Conservation (phyloP, 2,113 vertebrate species). For the Chionomys nivalis region DNA sequence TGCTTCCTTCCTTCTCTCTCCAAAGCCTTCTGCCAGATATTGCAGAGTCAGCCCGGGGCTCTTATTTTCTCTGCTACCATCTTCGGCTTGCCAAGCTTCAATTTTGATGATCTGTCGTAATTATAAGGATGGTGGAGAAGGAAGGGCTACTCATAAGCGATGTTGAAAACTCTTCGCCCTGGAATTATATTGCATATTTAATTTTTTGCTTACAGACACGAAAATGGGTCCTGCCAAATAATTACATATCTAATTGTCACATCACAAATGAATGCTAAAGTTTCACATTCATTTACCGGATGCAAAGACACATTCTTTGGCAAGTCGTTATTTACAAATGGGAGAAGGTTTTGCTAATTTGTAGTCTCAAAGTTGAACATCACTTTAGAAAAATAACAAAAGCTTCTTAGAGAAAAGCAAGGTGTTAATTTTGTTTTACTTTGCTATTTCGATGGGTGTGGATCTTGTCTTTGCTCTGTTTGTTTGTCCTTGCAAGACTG, state of each 20-base stretch:
- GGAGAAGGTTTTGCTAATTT: conserved; percentile 9
- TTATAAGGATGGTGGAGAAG: not conserved
- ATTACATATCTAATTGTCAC: conserved; percentile 4
- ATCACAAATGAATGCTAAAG: not conserved
- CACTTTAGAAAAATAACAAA: not conserved
- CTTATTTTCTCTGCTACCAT: not conserved
- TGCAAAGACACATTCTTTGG: not conserved
- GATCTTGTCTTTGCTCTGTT: not conserved
- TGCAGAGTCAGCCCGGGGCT: not conserved
- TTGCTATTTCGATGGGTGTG: not conserved
- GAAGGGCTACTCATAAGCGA: not conserved
- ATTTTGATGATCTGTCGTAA: conserved; percentile 28
- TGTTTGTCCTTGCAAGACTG: not conserved
- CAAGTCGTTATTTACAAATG: not conserved
- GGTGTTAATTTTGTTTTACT: not conserved
- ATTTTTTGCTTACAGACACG: conserved; percentile 3
- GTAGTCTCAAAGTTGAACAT: not conserved
- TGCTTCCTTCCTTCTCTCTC: rapidly evolving
- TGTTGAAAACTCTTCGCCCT: not conserved
- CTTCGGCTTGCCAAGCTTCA: not conserved
- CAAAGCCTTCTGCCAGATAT: not conserved
- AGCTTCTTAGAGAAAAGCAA: conserved; percentile 16
- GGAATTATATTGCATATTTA: not conserved
- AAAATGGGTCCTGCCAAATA: conserved; percentile 29
- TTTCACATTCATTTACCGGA: conserved; percentile 2